Conservation (phyloP, 2,797 vertebrate species). For the Remorina albescens region DNA sequence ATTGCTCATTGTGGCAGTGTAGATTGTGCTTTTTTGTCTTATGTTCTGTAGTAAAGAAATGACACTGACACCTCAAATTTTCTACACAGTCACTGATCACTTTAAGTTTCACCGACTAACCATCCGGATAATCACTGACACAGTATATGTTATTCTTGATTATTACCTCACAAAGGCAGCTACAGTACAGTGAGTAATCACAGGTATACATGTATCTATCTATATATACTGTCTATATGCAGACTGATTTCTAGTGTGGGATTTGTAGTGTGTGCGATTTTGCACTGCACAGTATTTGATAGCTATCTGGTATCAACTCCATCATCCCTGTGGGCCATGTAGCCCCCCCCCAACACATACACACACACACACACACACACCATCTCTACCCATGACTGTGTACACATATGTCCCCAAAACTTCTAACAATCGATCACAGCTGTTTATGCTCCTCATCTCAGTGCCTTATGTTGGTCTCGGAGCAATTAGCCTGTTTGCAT, state of each 20-base stretch:
- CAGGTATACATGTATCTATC: too few species aligned
- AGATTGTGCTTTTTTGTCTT: conserved; percentile 60
- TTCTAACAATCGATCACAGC: conserved; percentile 67
- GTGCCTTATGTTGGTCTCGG: conserved; percentile 71
- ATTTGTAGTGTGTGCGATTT: too few species aligned
- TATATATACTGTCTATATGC: too few species aligned
- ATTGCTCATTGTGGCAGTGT: conserved; percentile 65
- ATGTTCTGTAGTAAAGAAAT: conserved; percentile 61
- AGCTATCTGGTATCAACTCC: conserved; percentile 29
- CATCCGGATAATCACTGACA: conserved; percentile 30
- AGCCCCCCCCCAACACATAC: too few species aligned
- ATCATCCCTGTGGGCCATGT: conserved; percentile 17
- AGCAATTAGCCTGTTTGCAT: conserved; percentile 82
- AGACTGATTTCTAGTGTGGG: too few species aligned
- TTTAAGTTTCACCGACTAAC: conserved; percentile 7
- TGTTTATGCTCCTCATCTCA: conserved; percentile 59
- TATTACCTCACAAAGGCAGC: conserved; percentile 5
- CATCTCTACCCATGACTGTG: background rate
- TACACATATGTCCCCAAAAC: conserved; percentile 42
- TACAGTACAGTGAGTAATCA: background rate
- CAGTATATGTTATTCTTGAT: conserved; percentile 17
- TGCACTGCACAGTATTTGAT: background rate
- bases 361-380: too few species aligned
- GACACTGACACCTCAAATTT: conserved; percentile 55
- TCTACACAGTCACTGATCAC: conserved; percentile 49